Base-by-base conservation (phyloP, 2,888 invertebrate species). In the Agonopterix alstromeriana region DNA sequence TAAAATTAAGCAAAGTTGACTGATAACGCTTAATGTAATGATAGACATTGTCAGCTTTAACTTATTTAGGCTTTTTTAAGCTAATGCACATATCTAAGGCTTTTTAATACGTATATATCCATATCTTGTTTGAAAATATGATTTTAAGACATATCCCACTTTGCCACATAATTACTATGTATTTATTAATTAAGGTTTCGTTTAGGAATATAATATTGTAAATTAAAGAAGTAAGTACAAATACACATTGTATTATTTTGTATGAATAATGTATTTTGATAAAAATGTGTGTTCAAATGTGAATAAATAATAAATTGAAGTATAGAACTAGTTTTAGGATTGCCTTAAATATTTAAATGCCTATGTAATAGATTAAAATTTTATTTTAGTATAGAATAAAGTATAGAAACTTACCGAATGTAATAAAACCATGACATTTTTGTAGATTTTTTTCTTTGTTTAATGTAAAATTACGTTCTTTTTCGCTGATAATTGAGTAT, bases 91-190 rank as follows among this genome's bases (percentile, higher is more conserved):
- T 79, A 75, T 77, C 70, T 54, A 62, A 65, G 55, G 60, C 61
- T 61, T 58, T 60, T 54, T 61, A 60, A 56, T 55, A 56, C 56
- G 55, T 58, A 57, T 45, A 3, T 61, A 44, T 38, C 43, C 63
- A 65, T 68, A 55, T 63, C 57, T 59, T 62, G 58, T 67, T 65
- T 65, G 51, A 65, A 72, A 72, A 63, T 59, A 63, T 66, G 65
- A 62, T 56, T 71, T 74, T 77, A 72, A 64, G 65, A 82, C 81
- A 80, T 84, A 85, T 84, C 84, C 74, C 80, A 77, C 67, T 78
- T 78, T 81, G 82, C 82, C 82, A 82, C 77, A 65, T 81, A 80
- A 67, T 38, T 49, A 59, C 53, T 17, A 50, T 55, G 48, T 65
- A 63, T 57, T 17, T 53, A 57, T 57, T 51, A 50, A 46, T 48